Evolutionary conservation across 2,113 vertebrate species (phyloP).

Genomic region (Pachypanchax playfairii): DNA sequence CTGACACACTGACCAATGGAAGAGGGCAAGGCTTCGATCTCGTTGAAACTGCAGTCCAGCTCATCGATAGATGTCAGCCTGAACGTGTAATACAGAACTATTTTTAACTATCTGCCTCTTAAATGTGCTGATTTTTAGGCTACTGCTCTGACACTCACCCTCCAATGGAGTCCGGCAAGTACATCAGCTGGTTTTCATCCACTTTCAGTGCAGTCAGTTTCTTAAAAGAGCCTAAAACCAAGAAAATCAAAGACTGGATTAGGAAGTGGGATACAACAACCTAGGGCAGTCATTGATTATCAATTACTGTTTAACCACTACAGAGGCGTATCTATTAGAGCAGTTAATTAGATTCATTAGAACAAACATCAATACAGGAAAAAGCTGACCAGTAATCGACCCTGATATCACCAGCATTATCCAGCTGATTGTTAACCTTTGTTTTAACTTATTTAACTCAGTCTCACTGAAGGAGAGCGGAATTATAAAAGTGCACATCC

Average conservation of each 20-base stretch:
- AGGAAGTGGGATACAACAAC: constrained; percentile 8
- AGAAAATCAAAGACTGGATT: background rate
- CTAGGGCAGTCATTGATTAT: constrained; percentile 43
- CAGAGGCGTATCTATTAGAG: constrained; percentile 37
- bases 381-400: constrained; percentile 12
- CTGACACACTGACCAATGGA: constrained; percentile 88
- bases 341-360: constrained; percentile 43
- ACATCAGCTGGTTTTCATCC: constrained; percentile 97
- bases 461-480: too few relatives aligned
- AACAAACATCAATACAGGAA: constrained; percentile 35
- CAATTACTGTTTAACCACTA: constrained; percentile 25
- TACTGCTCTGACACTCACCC: constrained; percentile 81
- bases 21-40: constrained; percentile 92
- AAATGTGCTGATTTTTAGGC: constrained; percentile 43
- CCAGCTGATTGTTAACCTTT: constrained; percentile 4
- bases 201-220: constrained; percentile 94
- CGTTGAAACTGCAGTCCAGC: constrained; percentile 98
- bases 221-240: constrained; percentile 87
- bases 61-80: constrained; percentile 90
- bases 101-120: too few relatives aligned
- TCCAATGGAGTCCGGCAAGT: constrained; percentile 93
- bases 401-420: background rate
- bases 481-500: background rate
- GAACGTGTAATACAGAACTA: background rate
- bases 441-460: background rate